A percentile compares a stretch with the other conserved stretches of the same genome.
Evolutionary conservation across 2,888 invertebrate genomes (phyloP).

Genomic region (Tyria jacobaeae): DNA sequence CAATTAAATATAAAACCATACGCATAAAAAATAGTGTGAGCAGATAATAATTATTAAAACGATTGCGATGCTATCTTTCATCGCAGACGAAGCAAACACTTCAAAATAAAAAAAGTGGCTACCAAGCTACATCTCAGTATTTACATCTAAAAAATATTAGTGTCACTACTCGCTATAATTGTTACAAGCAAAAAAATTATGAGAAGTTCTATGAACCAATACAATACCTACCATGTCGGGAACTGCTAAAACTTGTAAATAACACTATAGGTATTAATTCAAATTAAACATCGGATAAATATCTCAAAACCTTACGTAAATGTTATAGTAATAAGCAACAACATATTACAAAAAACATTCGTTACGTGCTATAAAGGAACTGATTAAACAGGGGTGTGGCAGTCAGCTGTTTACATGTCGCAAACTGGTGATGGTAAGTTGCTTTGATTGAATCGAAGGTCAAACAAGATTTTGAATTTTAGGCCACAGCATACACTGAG

Average conservation of each 20-base stretch:
- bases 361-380: conserved; percentile 33
- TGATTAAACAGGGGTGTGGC: conserved; percentile 43
- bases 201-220: background rate
- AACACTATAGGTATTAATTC: background rate
- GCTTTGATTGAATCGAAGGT: conserved; percentile 37
- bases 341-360: conserved; percentile 35
- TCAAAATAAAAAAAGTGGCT: background rate
- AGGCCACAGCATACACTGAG: conserved; percentile 27
- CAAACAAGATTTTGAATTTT: conserved; percentile 36
- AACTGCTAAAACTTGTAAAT: background rate
- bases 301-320: conserved; percentile 34
- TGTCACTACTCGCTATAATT: background rate
- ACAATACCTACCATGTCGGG: background rate
- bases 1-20: no score
- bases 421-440: conserved; percentile 46
- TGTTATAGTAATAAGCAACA: conserved; percentile 34
- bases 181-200: background rate
- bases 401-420: conserved; percentile 37
- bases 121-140: background rate
- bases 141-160: conserved; percentile 1
- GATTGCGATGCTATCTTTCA: background rate
- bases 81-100: background rate
- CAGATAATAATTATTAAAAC: background rate
- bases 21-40: no score
- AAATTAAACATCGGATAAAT: conserved; percentile 22